phyloP scores from a whole-genome alignment of 23 tunicate species.

The Styela clava region DNA sequence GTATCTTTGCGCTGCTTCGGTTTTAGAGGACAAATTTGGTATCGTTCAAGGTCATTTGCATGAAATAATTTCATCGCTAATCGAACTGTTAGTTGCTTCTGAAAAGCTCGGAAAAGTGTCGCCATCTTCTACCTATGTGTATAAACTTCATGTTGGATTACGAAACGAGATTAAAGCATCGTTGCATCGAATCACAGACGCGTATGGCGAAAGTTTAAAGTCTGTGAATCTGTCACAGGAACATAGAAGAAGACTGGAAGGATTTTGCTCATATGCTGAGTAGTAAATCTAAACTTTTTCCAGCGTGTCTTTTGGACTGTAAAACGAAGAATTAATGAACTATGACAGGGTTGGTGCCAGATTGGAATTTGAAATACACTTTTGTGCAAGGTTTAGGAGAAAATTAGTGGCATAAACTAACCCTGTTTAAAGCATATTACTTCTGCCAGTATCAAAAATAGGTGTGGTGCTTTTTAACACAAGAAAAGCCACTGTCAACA shows the following conservation, averaged over 20 bases:
- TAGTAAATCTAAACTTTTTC: too few relatives aligned
- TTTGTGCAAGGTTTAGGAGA: too few relatives aligned
- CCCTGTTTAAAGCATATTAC: too few relatives aligned
- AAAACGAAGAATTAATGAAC: too few relatives aligned
- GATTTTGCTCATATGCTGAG: background rate
- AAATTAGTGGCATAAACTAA: too few relatives aligned
- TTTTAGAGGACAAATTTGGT: constrained; percentile 67
- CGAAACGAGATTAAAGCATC: constrained; percentile 3
- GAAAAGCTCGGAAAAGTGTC: constrained; percentile 12
- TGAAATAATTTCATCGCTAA: constrained; percentile 39
- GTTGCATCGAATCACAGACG: constrained; percentile 19
- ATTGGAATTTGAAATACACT: too few relatives aligned
- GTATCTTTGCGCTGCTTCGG: constrained; percentile 40
- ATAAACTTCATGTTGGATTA: constrained; percentile 6
- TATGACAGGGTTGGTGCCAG: too few relatives aligned
- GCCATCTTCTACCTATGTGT: background rate
- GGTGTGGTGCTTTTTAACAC: too few relatives aligned
- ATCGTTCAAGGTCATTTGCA: constrained; percentile 62
- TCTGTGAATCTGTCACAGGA: constrained; percentile 1
- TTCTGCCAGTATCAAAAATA: too few relatives aligned
- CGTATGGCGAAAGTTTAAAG: constrained; percentile 6
- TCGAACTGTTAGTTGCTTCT: constrained; percentile 25
- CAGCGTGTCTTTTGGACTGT: too few relatives aligned
- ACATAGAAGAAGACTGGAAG: constrained; percentile 11
- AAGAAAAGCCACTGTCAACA: too few relatives aligned